Conservation (phyloP, 1,140 invertebrate species). For the Dufourea novaeangliae region DNA sequence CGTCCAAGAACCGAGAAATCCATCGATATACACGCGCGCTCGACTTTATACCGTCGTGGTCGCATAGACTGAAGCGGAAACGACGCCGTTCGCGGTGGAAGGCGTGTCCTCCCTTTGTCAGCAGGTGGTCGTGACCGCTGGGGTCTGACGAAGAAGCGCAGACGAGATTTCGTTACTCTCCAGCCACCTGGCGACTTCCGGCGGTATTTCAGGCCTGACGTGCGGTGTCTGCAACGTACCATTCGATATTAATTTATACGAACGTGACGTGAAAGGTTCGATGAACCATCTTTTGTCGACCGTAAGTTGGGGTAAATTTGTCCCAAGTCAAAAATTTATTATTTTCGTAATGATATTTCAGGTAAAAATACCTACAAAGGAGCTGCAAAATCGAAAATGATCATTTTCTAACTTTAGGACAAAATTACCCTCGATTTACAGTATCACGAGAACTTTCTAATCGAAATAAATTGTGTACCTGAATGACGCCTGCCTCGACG, state of each 20-base stretch:
- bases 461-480: no score
- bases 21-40: neutral
- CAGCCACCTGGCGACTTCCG: slow-evolving; percentile 85
- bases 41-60: slow-evolving; percentile 67
- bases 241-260: neutral
- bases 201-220: slow-evolving; percentile 84
- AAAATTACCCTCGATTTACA: no score
- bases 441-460: no score
- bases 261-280: neutral
- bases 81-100: slow-evolving; percentile 57
- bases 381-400: no score
- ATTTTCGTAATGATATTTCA: no score
- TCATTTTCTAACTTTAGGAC: no score
- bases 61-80: slow-evolving; percentile 62
- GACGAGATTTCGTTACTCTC: slow-evolving; percentile 88
- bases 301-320: no score
- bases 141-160: slow-evolving; percentile 81
- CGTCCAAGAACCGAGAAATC: neutral
- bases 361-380: no score
- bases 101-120: slow-evolving; percentile 73
- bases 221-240: slow-evolving; percentile 64
- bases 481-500: slow-evolving; percentile 74
- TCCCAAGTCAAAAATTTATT: no score
- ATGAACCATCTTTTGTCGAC: no score
- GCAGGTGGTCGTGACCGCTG: slow-evolving; percentile 62